These are phyloP conservation scores for Acrossocheilus wenchowensis DNA, from an alignment of 2,797 vertebrate species.

Conservation along the genomic window DNA sequence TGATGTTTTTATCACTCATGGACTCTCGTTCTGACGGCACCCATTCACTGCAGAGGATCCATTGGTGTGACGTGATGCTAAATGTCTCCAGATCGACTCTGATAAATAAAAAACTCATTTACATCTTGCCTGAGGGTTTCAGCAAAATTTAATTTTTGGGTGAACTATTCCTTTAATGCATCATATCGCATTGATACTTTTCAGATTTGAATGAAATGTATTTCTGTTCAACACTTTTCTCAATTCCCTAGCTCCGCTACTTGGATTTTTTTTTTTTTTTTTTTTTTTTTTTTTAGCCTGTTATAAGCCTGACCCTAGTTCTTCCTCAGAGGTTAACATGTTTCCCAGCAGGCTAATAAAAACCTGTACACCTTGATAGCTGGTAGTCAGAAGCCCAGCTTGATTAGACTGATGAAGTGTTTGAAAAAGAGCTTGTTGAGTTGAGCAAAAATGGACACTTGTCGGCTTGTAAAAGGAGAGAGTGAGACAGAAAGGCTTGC, in stretches of 20 bases:
- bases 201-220: background rate
- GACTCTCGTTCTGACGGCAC: background rate
- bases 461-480: conserved; percentile 17
- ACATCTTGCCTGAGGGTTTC: background rate
- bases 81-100: background rate
- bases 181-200: background rate
- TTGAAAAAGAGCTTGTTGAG: conserved; percentile 26
- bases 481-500: conserved; percentile 5
- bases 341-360: conserved; percentile 14
- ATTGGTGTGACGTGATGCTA: background rate
- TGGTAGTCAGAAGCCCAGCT: conserved; percentile 9
- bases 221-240: background rate
- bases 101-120: background rate
- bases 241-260: background rate
- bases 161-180: background rate
- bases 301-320: background rate
- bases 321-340: conserved; percentile 6
- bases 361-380: background rate
- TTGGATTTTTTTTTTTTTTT: background rate
- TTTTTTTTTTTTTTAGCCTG: background rate
- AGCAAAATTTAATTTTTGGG: background rate
- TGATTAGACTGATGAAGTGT: conserved; percentile 23
- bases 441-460: conserved; percentile 27
- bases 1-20: background rate
- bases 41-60: background rate